Evolutionary conservation across 2,888 invertebrate species (phyloP), one percentile per base, ranked within the genome.

Genomic region (Lasiommata megera): DNA sequence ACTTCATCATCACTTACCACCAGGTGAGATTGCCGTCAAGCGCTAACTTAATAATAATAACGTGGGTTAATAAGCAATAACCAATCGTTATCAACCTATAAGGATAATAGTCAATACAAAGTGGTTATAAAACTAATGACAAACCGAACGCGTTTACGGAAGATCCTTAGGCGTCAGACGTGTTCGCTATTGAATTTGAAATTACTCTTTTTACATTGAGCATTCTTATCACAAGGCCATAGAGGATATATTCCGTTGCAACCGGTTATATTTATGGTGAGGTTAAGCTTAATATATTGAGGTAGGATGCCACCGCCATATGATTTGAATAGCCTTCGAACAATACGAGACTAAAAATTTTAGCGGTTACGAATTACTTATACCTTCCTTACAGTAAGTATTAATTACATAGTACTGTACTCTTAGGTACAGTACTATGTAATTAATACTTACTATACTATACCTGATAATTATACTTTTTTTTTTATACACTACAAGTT

Each of bases 151-250:
- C 60, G 64, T 62, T 56, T 48, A 52, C 67, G 70, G 67, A 69
- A 66, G 66, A 67, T 66, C 62, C 68, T 68, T 63, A 60, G 23
- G 38, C 52, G 43, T 58, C 53, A 52, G 47, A 61, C 56, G 54
- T 54, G 61, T 46, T 55, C 54, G 50, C 41, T 57, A 62, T 63
- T 60, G 59, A 65, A 65, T 67, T 64, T 64, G 46, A 58, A 60
- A 58, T 54, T 38, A 37, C 18, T 23, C 16, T 31, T 50, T 59
- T 31, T 29, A 43, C 54, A 40, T 44, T 60, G 28, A 53, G 54
- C 36, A 40, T 40, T 23, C 63, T 56, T 68, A 64, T 29, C 31
- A 43, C 57, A 14, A 58, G 14, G 54, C 2, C 6, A 11, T 62
- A 63, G 56, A 58, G 61, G 43, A 63, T 36, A 62, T 47, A 61